Conservation (phyloP, 2,113 vertebrate species). For the Phylloscopus trochiloides region DNA sequence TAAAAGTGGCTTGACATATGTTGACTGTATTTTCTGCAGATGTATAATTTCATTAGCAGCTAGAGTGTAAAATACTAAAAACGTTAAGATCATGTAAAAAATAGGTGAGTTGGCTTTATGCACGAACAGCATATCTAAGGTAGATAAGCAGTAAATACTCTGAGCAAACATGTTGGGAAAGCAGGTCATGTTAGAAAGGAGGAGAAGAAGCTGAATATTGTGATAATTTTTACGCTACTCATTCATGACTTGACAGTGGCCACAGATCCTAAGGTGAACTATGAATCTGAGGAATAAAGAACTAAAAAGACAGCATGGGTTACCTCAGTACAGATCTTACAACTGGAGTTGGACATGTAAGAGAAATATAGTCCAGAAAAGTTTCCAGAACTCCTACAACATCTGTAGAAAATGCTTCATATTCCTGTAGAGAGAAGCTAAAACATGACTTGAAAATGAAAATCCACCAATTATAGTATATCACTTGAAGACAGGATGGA, state of each 20-base stretch:
- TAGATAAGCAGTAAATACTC: not conserved
- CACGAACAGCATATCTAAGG: not conserved
- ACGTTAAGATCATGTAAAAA: not conserved
- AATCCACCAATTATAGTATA: not conserved
- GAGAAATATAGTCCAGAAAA: not conserved
- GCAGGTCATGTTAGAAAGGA: not conserved
- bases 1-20: not conserved
- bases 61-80: not conserved
- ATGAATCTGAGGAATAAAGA: not conserved
- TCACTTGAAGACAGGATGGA: not conserved
- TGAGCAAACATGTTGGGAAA: not conserved
- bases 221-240: not conserved
- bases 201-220: not conserved
- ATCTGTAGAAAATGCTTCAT: not conserved
- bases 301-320: not conserved
- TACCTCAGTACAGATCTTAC: not conserved
- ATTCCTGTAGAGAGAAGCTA: not conserved
- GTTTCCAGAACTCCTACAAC: not conserved
- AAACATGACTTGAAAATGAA: not conserved
- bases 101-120: not conserved
- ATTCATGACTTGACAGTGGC: not conserved
- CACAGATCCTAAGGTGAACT: not conserved
- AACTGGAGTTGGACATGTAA: not conserved
- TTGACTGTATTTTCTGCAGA: not conserved
- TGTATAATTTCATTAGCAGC: not conserved